Evolutionary conservation across 2,797 vertebrate species (phyloP), one percentile per base, ranked within the genome.

Genomic region (Brachyalestes nurse): DNA sequence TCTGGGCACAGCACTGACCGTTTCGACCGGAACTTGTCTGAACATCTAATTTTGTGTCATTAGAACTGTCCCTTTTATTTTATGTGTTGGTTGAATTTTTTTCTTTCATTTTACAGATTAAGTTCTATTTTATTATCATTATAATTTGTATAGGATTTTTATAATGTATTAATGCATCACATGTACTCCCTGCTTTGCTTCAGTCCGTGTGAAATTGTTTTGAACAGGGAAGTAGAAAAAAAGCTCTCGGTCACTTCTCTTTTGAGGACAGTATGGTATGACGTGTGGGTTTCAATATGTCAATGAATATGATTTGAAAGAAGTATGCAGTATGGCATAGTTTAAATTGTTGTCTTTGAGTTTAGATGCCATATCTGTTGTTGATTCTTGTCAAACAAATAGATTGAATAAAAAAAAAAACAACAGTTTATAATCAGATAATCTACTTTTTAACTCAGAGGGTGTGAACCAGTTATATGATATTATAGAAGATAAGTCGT

Each of bases 401-500:
- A 92, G 88, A 91, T 90, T 91, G 89, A 86, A 90, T 88, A 85
- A 92, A 91, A 91, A 91, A 87, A 91, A 90, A 92, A 88, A 89
- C 88, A 87, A 89, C 89, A 89, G 90, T 95, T 93, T 95, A 90
- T 92, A 92, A 94, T 92, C 90, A 91, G 90, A 93, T 90, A 86
- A 92, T 90, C 89, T 92, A 91, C 91, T 94, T 94, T 93, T 93
- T 91, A 93, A 88, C 87, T 82, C 89, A 88, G 90, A 91, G 90
- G 90, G 90, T 93, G 91, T 92, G 87, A 94, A 92, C 89, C 91
- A 92, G 91, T 94, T 92, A 94, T 91, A 90, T 89, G 92, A 92
- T 95, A 94, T 93, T 92, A 92, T 94, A 94, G 93, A 94, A 88
- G 84, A 91, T 90, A 90, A 93, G 90, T 93, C 87, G 91, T 94